Percentiles rank a stretch among this genome's conserved stretches.
Conservation (phyloP, 1,140 invertebrate genomes). For the Drosophila sucinea region DNA sequence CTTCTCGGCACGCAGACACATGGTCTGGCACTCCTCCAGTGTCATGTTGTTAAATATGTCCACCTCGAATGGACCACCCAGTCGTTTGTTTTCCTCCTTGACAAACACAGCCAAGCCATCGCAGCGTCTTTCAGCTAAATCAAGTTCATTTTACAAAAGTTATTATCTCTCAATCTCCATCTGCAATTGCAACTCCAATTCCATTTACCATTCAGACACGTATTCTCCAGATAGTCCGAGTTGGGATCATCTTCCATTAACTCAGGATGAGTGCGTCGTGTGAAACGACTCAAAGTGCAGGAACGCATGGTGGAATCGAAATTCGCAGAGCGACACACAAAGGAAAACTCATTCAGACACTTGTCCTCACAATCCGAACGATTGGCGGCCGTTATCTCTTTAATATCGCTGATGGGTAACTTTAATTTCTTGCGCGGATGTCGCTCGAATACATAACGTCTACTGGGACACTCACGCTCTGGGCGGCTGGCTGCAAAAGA, state of each 20-base stretch:
- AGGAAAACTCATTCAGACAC: slow-evolving; percentile 94
- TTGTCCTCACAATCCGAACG: slow-evolving; percentile 95
- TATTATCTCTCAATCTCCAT: not conserved
- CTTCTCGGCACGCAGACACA: slow-evolving; percentile 91
- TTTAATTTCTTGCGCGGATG: slow-evolving; percentile 92
- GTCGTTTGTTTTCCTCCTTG: slow-evolving; percentile 94
- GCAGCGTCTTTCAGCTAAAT: slow-evolving; percentile 90
- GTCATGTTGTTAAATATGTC: slow-evolving; percentile 93
- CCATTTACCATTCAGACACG: slow-evolving; percentile 91
- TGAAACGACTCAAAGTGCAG: slow-evolving; percentile 92
- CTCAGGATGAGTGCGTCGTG: slow-evolving; percentile 92
- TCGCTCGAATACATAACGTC: slow-evolving; percentile 93
- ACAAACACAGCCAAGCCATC: slow-evolving; percentile 93
- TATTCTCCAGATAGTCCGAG: slow-evolving; percentile 95
- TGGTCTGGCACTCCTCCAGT: slow-evolving; percentile 91
- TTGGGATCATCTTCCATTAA: slow-evolving; percentile 92
- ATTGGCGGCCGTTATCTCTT: slow-evolving; percentile 91
- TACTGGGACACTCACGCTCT: slow-evolving; percentile 92
- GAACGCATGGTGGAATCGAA: slow-evolving; percentile 90
- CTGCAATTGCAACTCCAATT: not conserved
- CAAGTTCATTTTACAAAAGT: slow-evolving; percentile 20
- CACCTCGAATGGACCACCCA: slow-evolving; percentile 93
- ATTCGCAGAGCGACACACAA: slow-evolving; percentile 93
- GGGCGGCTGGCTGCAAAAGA: slow-evolving; percentile 89
- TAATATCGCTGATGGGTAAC: slow-evolving; percentile 89